These are phyloP conservation scores for Ptilonorhynchus violaceus DNA, from an alignment of 2,113 vertebrate species.

Conservation along the genomic window DNA sequence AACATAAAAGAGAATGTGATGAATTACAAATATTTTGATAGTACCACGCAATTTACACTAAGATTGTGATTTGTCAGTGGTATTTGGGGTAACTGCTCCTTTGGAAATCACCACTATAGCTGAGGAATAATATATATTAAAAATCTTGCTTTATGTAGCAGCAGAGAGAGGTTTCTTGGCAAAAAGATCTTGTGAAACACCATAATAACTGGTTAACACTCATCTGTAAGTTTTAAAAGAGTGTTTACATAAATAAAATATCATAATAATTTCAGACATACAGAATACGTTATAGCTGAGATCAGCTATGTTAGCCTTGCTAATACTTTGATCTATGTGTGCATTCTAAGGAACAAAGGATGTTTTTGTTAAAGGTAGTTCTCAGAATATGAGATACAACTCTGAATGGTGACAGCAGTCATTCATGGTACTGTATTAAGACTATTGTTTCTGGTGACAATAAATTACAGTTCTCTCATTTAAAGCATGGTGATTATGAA, in stretches of 20 bases:
- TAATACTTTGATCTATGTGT: neutral
- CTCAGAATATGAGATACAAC: neutral
- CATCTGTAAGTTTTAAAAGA: neutral
- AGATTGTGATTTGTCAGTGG: neutral
- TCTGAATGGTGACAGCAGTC: neutral
- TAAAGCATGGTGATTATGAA: neutral
- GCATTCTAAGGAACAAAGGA: neutral
- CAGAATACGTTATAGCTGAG: neutral
- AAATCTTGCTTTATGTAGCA: neutral
- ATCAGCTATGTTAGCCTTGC: neutral
- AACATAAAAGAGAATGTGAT: neutral
- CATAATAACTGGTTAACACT: constrained; percentile 4
- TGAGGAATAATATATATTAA: neutral
- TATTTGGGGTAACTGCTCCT: neutral
- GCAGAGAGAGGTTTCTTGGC: neutral
- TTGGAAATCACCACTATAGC: neutral
- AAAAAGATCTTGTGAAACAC: neutral
- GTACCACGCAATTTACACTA: neutral
- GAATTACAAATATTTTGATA: neutral
- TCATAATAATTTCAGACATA: neutral
- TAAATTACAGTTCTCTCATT: neutral
- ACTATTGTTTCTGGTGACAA: neutral
- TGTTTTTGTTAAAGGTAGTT: neutral
- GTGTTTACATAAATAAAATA: constrained; percentile 12
- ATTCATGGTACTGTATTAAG: neutral